phyloP scores from a whole-genome alignment of 2,888 invertebrate species.

The Thymelicus acteon region DNA sequence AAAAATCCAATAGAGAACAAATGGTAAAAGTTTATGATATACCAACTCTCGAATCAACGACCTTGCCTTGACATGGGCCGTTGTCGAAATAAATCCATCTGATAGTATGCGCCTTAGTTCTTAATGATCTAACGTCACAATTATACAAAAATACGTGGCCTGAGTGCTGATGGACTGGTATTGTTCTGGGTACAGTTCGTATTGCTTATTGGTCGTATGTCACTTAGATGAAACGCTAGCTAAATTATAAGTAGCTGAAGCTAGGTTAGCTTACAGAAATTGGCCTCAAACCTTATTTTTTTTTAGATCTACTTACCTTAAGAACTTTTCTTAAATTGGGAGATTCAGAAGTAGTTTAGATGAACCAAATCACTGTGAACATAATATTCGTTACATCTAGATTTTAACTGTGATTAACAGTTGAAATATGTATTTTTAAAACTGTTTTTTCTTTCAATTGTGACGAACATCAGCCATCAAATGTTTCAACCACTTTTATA shows the following conservation, averaged over 20 bases:
- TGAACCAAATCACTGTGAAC: no score
- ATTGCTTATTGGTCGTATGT: neutral
- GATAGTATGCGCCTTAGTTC: conserved; percentile 50
- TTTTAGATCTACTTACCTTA: neutral
- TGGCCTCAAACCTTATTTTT: neutral
- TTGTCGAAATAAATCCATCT: conserved; percentile 56
- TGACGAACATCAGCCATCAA: neutral
- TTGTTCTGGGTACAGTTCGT: conserved; percentile 50
- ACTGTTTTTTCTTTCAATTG: no score
- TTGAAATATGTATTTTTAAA: no score
- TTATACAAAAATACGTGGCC: conserved; percentile 70
- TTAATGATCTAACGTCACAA: conserved; percentile 58
- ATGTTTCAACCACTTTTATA: neutral
- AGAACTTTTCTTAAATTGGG: no score
- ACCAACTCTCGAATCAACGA: conserved; percentile 40
- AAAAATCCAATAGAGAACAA: conserved; percentile 15
- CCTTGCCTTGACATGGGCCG: conserved; percentile 41
- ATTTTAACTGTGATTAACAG: no score
- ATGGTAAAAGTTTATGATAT: conserved; percentile 9
- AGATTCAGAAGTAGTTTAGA: no score
- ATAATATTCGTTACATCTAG: no score
- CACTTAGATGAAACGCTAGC: conserved; percentile 2
- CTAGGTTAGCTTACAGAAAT: neutral
- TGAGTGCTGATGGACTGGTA: conserved; percentile 53
- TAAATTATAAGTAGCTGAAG: conserved; percentile 13